These are phyloP conservation scores for Leucosticte australis DNA, from an alignment of 2,113 vertebrate species.

Conservation along the genomic window DNA sequence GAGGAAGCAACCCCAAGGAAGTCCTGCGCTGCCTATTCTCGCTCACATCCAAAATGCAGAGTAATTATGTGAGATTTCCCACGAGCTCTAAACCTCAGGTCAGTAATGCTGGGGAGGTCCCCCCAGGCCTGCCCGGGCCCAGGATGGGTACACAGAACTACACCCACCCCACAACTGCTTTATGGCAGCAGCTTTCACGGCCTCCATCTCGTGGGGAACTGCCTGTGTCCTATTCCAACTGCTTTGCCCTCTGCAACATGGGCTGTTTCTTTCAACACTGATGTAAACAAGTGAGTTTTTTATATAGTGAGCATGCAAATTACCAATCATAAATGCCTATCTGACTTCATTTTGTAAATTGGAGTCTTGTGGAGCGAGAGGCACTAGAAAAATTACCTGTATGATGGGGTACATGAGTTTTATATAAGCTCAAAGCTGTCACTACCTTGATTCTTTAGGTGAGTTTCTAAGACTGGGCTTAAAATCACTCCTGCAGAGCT, in stretches of 20 bases:
- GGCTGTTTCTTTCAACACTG: not conserved
- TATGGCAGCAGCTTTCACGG: not conserved
- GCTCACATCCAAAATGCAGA: not conserved
- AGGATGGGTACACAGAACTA: rapidly evolving
- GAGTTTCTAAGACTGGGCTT: not conserved
- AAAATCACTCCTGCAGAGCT: not conserved
- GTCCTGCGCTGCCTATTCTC: rapidly evolving
- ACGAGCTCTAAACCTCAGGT: rapidly evolving
- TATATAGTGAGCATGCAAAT: not conserved
- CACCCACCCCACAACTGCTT: not conserved
- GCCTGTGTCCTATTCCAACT: rapidly evolving
- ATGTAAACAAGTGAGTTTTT: not conserved
- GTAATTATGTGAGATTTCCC: rapidly evolving
- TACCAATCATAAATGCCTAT: rapidly evolving
- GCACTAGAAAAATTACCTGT: not conserved
- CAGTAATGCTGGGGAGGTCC: rapidly evolving
- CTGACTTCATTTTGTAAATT: not conserved
- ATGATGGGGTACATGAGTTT: rapidly evolving
- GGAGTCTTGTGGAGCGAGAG: not conserved
- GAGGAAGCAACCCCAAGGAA: not conserved
- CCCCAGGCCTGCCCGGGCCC: not conserved
- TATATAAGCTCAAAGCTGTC: not conserved
- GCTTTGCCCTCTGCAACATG: rapidly evolving
- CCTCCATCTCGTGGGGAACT: not conserved
- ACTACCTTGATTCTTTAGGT: not conserved